phyloP scores from a whole-genome alignment of 37 sponge, comb jelly and placozoan species.

The Eunapius fragilis region DNA sequence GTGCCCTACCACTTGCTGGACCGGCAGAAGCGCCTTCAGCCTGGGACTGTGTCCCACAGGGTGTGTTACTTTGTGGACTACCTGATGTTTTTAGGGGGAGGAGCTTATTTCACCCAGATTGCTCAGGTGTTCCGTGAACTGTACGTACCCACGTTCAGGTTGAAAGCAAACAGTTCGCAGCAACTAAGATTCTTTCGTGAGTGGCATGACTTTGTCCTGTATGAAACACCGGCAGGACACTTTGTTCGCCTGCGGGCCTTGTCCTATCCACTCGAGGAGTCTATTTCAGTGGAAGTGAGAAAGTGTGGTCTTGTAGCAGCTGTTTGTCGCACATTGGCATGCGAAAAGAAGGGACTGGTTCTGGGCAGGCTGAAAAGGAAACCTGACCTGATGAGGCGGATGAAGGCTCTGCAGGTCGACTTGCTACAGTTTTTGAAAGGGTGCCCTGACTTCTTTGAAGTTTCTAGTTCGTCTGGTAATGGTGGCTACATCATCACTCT shows the following conservation, averaged over 20 bases:
- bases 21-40: neutral
- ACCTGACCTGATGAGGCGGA: neutral
- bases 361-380: neutral
- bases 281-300: neutral
- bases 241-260: neutral
- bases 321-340: neutral
- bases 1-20: neutral
- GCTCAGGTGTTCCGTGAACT: neutral
- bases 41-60: neutral
- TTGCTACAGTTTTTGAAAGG: neutral
- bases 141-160: neutral
- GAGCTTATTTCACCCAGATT: neutral
- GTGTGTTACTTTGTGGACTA: neutral
- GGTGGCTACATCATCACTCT: neutral
- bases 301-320: neutral
- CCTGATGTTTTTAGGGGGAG: neutral
- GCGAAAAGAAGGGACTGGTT: neutral
- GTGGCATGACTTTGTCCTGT: neutral
- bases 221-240: neutral
- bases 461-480: neutral
- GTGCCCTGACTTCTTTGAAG: neutral
- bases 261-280: neutral
- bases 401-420: neutral
- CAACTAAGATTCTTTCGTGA: neutral
- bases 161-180: neutral